Evolutionary conservation across 2,888 invertebrate genomes (phyloP).

Genomic region (Emesis furor): DNA sequence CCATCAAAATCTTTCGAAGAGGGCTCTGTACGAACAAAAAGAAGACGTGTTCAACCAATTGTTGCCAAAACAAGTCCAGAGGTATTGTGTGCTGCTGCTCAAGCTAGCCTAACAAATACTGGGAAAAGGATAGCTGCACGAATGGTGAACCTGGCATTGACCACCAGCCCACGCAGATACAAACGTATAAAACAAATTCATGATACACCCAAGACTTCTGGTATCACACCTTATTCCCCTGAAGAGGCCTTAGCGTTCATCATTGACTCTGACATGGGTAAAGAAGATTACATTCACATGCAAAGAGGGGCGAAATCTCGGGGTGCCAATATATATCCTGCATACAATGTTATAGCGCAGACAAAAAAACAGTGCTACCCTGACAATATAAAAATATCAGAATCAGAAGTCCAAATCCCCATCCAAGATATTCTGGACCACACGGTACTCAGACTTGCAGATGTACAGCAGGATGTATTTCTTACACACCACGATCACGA

Average conservation of each 20-base stretch:
- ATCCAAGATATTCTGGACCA: too few relatives aligned
- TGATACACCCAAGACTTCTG: background rate
- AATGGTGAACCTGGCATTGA: background rate
- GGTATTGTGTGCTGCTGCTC: background rate
- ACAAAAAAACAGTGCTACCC: background rate
- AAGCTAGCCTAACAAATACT: background rate
- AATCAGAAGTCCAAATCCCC: too few relatives aligned
- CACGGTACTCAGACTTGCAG: too few relatives aligned
- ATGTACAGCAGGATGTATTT: too few relatives aligned
- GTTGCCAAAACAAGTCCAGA: constrained; percentile 9
- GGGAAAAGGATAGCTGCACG: constrained; percentile 7
- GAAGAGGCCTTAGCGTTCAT: background rate
- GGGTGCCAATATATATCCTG: background rate
- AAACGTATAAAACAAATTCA: background rate
- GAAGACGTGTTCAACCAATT: constrained; percentile 8
- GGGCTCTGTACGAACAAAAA: constrained; percentile 7
- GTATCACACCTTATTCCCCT: background rate
- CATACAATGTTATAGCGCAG: background rate
- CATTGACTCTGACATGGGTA: background rate
- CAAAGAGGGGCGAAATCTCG: too few relatives aligned
- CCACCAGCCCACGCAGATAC: background rate
- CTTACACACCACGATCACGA: too few relatives aligned
- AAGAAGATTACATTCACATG: too few relatives aligned
- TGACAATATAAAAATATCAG: too few relatives aligned
- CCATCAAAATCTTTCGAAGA: constrained; percentile 3